These are phyloP conservation scores for Cylloceria caligata DNA, from an alignment of 2,888 invertebrate genomes.

Conservation along the genomic window DNA sequence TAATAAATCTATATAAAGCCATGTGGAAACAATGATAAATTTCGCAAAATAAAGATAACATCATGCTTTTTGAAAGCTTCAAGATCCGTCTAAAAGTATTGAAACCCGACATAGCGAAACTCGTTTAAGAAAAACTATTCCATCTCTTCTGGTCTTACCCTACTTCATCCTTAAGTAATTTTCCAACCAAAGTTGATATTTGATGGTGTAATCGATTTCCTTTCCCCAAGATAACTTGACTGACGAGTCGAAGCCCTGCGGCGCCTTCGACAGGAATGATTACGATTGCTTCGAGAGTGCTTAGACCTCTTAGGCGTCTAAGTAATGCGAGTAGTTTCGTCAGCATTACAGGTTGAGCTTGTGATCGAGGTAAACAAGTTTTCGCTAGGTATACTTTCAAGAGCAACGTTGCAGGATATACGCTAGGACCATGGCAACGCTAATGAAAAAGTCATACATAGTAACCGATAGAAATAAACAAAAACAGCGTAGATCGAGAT, in stretches of 20 bases:
- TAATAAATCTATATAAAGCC: too few relatives aligned
- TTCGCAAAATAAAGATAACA: too few relatives aligned
- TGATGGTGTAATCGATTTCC: background rate
- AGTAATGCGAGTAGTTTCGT: constrained; percentile 34
- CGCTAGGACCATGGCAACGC: constrained; percentile 22
- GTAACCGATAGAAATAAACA: too few relatives aligned
- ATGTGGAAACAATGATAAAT: too few relatives aligned
- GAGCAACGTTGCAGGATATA: constrained; percentile 14
- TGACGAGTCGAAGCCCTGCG: background rate
- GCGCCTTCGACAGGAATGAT: background rate
- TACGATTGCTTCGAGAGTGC: constrained; percentile 10
- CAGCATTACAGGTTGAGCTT: constrained; percentile 36
- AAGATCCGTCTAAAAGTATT: too few relatives aligned
- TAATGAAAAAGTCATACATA: too few relatives aligned
- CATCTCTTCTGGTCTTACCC: too few relatives aligned
- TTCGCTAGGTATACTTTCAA: constrained; percentile 14
- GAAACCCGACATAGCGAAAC: too few relatives aligned
- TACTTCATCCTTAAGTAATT: too few relatives aligned
- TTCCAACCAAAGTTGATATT: background rate
- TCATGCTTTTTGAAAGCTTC: too few relatives aligned
- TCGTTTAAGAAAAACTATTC: too few relatives aligned
- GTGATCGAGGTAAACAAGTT: constrained; percentile 41
- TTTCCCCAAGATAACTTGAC: background rate
- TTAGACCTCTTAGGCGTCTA: constrained; percentile 9
- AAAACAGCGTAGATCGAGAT: too few relatives aligned